Conservation (phyloP, 2,888 invertebrate genomes). For the Gari tellinella region DNA sequence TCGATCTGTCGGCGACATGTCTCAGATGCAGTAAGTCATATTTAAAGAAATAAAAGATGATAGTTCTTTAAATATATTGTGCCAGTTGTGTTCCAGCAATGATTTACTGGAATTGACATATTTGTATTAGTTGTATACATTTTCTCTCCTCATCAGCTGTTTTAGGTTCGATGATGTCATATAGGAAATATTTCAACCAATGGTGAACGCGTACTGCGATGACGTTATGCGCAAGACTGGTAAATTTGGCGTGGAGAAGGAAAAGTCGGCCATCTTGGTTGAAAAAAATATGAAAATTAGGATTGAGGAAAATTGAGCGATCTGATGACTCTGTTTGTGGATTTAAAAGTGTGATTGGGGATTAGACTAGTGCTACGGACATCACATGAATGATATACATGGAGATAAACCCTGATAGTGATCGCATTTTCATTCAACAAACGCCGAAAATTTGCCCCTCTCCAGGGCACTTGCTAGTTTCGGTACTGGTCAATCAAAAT, state of each 20-base stretch:
- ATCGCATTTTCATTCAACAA: slow-evolving; percentile 25
- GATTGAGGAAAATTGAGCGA: slow-evolving; percentile 11
- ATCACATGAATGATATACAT: slow-evolving; percentile 41
- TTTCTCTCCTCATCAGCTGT: slow-evolving; percentile 62
- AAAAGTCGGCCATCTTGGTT: slow-evolving; percentile 80
- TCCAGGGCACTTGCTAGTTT: slow-evolving; percentile 48
- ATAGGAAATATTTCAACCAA: slow-evolving; percentile 58
- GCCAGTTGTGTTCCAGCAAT: too few species aligned
- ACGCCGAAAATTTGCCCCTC: slow-evolving; percentile 35
- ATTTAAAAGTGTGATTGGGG: not conserved
- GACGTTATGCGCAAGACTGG: slow-evolving; percentile 74
- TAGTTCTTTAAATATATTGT: too few species aligned
- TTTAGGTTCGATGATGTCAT: slow-evolving; percentile 68
- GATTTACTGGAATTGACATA: slow-evolving; percentile 16
- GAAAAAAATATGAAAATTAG: slow-evolving; percentile 43
- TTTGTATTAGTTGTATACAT: not conserved
- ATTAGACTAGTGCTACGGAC: slow-evolving; percentile 8
- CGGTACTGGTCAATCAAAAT: slow-evolving; percentile 41
- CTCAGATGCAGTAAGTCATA: not conserved
- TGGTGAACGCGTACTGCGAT: slow-evolving; percentile 39
- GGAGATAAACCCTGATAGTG: slow-evolving; percentile 42
- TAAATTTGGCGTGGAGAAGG: slow-evolving; percentile 76
- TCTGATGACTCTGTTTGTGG: slow-evolving; percentile 7
- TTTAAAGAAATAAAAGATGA: too few species aligned
- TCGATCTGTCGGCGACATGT: too few species aligned